Percentiles rank a stretch among this genome's conserved stretches.
These are phyloP conservation scores for Drosophila mimica DNA, from an alignment of 2,888 invertebrate species.

Conservation along the genomic window DNA sequence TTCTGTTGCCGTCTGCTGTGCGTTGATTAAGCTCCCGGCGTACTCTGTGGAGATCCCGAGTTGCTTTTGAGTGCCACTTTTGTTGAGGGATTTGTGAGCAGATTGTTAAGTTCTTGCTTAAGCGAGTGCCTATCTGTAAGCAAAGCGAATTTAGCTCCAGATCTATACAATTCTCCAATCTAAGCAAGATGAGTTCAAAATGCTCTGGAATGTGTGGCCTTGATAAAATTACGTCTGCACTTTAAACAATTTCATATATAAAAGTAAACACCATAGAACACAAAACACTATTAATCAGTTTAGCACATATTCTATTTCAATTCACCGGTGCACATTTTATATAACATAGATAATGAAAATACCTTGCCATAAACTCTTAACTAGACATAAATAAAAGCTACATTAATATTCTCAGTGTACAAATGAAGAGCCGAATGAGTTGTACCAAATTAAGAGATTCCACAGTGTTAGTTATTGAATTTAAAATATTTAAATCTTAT, in stretches of 20 bases:
- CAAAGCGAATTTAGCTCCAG: background rate
- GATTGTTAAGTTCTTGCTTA: constrained; percentile 1
- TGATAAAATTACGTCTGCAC: background rate
- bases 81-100: constrained; percentile 1
- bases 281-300: background rate
- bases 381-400: background rate
- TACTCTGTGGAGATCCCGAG: background rate
- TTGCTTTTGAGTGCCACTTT: constrained; percentile 10
- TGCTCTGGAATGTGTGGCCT: background rate
- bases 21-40: constrained; percentile 42
- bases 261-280: background rate
- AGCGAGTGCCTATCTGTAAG: background rate
- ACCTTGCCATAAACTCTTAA: accelerated
- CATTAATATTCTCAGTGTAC: background rate
- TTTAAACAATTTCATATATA: background rate
- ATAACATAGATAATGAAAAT: background rate
- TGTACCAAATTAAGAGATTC: background rate
- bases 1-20: constrained; percentile 10
- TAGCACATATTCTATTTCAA: background rate
- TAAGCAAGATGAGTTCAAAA: background rate
- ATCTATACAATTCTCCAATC: background rate
- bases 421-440: background rate
- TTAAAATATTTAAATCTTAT: background rate
- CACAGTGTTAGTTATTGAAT: background rate
- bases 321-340: background rate